Base-by-base conservation (phyloP, 1,140 invertebrate species). In the Listronotus oregonensis region DNA sequence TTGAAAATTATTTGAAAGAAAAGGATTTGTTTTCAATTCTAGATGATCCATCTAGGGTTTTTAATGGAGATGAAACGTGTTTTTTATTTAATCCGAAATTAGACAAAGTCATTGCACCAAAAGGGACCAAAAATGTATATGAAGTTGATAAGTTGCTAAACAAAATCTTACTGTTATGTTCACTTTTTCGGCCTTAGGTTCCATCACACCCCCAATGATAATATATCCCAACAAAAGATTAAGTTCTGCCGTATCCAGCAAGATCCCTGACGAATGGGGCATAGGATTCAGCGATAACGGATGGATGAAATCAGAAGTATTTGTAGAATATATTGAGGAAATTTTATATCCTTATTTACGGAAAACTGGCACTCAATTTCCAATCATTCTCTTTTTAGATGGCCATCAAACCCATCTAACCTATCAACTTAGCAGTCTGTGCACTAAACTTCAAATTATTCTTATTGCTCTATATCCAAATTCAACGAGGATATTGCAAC, bases 51-150 rank as follows among this genome's bases (percentile, higher is more conserved):
- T 66, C 59, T 12, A 40, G 71, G 12, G 73, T 79, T 10, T 73
- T 77, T 42, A 80, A 81, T 58, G 70, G 73, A 4, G 75, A 80
- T 55, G 78, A 81, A 64, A 78, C 74, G 39, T 73, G 70, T 59
- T 74, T 80, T 65, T 44, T 72, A 11, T 47, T 80, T 17, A 71
- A 66, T 27, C 76, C 75, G 18, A 76, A 77, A 71, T 71, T 55
- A 31, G 72, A 27, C 67, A 62, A 70, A 50, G 72, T 78, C 17
- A 61, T 79, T 12, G 66, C 63, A 6, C 49, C 56, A 55, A 75
- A 71, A 71, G 73, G 73, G 18, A 60, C 70, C 7, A 73, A 67
- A 70, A 70, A 77, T 17, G 73, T 75, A 12, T 79, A 80, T 52
- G 71, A 75, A 58, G 57, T 78, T 15, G 72, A 73, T 21, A 47